Conservation (phyloP, 2,888 invertebrate genomes). For the Vandiemenella viatica region DNA sequence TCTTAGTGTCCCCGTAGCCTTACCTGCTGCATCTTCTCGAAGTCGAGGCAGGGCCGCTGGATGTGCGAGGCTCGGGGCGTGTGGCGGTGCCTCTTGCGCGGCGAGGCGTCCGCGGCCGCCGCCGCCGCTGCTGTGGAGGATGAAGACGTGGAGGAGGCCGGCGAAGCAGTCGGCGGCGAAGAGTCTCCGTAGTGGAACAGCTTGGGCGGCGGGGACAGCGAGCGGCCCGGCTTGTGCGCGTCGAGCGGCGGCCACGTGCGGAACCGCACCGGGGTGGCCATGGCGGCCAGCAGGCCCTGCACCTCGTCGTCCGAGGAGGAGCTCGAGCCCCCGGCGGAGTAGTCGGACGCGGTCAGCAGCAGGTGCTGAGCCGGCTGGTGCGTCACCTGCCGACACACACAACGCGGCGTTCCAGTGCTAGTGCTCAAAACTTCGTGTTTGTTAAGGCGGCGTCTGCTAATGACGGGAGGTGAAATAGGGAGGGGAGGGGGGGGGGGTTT, state of each 20-base stretch:
- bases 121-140: constrained; percentile 25
- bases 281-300: constrained; percentile 43
- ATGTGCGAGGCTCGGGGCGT: constrained; percentile 37
- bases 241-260: constrained; percentile 81
- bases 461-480: neutral
- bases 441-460: too few species aligned
- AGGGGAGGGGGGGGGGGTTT: neutral
- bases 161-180: too few species aligned
- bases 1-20: too few species aligned
- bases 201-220: constrained; percentile 34
- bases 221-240: constrained; percentile 60
- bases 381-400: neutral
- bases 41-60: constrained; percentile 81
- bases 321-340: constrained; percentile 27
- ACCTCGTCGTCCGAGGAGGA: constrained; percentile 47
- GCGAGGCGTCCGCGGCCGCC: constrained; percentile 33
- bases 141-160: constrained; percentile 29
- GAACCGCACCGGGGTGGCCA: constrained; percentile 75
- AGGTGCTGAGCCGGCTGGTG: constrained; percentile 15
- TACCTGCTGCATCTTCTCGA: constrained; percentile 95
- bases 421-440: too few species aligned
- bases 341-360: constrained; percentile 25
- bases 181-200: constrained; percentile 30
- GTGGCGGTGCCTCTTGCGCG: constrained; percentile 44
- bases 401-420: neutral